Percentiles rank a stretch among this genome's conserved stretches.
Evolutionary conservation across 2,888 invertebrate species (phyloP).

Genomic region (Ichneumoninae sp.): DNA sequence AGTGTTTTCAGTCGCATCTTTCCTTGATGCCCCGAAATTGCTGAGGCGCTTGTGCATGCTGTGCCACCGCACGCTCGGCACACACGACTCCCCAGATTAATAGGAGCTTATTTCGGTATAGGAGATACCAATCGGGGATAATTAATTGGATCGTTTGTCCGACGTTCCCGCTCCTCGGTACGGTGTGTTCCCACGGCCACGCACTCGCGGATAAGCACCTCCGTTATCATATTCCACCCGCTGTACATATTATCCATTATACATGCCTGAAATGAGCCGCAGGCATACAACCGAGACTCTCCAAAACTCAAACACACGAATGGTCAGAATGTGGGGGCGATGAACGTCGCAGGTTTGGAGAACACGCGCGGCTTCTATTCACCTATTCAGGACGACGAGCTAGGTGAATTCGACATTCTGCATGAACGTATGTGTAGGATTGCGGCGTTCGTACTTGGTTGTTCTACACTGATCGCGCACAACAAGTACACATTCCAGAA

Average conservation of each 20-base stretch:
- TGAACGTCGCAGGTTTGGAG: conserved; percentile 9
- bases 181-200: conserved; percentile 46
- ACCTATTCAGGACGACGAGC: conserved; percentile 25
- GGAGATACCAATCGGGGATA: conserved; percentile 74
- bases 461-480: not conserved
- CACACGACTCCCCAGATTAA: conserved; percentile 62
- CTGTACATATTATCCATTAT: not conserved
- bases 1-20: conserved; percentile 40
- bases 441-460: not conserved
- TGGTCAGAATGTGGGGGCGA: not conserved
- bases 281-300: not conserved
- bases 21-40: conserved; percentile 48
- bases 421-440: not conserved
- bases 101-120: conserved; percentile 72
- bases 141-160: conserved; percentile 79
- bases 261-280: not conserved
- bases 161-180: conserved; percentile 63
- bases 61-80: conserved; percentile 56
- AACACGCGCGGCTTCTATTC: conserved; percentile 5
- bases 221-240: not conserved
- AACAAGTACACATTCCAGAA: conserved; percentile 57
- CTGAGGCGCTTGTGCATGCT: conserved; percentile 51
- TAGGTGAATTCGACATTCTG: not conserved
- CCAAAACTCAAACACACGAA: conserved; percentile 29
- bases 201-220: conserved; percentile 22